Conservation (phyloP, 2,113 vertebrate genomes). For the Leucoraja erinaceus region DNA sequence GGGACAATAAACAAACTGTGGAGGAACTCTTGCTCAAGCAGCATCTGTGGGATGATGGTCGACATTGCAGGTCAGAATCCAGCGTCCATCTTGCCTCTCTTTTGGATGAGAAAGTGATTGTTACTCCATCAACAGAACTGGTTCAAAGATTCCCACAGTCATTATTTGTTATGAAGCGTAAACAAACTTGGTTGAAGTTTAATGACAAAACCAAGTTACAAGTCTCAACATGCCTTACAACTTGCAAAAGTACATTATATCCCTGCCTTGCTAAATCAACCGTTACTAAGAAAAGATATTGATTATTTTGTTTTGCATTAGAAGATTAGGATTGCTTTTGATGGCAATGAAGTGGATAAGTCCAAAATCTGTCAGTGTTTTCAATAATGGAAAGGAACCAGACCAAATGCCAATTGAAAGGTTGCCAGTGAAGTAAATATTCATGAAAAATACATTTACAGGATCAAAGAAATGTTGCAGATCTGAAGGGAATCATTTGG, state of each 20-base stretch:
- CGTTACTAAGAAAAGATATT: neutral
- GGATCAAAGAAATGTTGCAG: too few relatives aligned
- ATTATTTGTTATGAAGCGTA: neutral
- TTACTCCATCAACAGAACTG: neutral
- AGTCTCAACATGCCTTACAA: neutral
- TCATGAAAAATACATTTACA: neutral
- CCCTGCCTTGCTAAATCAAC: neutral
- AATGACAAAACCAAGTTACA: constrained; percentile 14
- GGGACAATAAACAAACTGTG: neutral
- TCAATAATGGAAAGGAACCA: neutral
- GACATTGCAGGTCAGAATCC: too few relatives aligned
- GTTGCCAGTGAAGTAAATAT: neutral
- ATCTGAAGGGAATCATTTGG: too few relatives aligned
- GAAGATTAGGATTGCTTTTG: neutral
- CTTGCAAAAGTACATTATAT: neutral
- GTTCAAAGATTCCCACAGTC: neutral
- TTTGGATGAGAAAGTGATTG: neutral
- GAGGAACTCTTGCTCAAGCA: too few relatives aligned
- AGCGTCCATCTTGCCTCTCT: too few relatives aligned
- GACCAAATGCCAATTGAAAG: neutral
- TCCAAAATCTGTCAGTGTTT: neutral
- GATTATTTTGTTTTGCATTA: constrained; percentile 13
- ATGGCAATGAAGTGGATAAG: neutral
- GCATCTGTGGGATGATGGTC: too few relatives aligned
- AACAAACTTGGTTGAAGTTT: constrained; percentile 7